Conservation (phyloP, 1,140 invertebrate species). For the Apis laboriosa region DNA sequence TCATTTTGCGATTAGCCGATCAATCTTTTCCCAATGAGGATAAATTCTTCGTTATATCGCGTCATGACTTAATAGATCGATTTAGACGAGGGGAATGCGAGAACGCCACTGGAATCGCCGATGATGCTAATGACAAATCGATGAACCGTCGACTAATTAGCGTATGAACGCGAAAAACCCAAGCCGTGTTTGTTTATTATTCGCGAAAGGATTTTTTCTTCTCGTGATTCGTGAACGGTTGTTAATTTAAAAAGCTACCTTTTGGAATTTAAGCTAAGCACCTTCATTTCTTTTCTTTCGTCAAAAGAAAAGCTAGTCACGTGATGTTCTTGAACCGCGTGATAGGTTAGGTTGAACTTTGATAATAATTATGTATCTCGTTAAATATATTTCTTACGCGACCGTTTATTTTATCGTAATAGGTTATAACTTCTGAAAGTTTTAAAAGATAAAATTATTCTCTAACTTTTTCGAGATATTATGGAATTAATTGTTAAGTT, state of each 20-base stretch:
- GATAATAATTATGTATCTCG: too few relatives aligned
- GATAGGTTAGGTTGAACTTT: too few relatives aligned
- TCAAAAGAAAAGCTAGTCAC: neutral
- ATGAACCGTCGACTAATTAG: constrained; percentile 21
- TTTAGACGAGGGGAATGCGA: neutral
- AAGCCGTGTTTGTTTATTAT: neutral
- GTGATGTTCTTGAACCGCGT: too few relatives aligned
- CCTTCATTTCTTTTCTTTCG: neutral
- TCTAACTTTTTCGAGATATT: too few relatives aligned
- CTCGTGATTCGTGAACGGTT: neutral
- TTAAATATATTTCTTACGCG: too few relatives aligned
- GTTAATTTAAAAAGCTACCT: neutral
- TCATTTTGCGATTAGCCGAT: neutral
- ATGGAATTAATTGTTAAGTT: too few relatives aligned
- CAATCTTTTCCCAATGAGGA: neutral
- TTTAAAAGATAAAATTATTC: too few relatives aligned
- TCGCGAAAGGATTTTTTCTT: neutral
- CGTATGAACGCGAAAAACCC: neutral
- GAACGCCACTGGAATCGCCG: neutral
- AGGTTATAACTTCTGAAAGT: too few relatives aligned
- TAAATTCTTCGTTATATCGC: constrained; percentile 1
- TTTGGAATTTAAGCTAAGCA: neutral
- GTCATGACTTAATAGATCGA: constrained; percentile 11
- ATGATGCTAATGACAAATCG: constrained; percentile 20
- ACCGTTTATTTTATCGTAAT: too few relatives aligned